These are phyloP conservation scores for Sebastes kiyomatsui DNA, from an alignment of 2,797 vertebrate genomes.

Conservation along the genomic window DNA sequence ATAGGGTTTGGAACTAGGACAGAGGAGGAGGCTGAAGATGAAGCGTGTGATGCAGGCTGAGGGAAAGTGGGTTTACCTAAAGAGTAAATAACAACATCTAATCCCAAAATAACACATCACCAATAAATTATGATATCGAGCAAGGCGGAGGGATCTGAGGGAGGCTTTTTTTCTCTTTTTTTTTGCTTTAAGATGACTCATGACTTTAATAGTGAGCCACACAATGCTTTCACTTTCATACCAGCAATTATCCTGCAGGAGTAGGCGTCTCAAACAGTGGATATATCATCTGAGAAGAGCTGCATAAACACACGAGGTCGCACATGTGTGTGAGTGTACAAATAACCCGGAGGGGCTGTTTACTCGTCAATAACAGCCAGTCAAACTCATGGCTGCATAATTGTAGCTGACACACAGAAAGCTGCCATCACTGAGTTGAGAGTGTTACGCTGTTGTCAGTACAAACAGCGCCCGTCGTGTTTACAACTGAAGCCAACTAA, in stretches of 20 bases:
- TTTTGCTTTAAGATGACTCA: conserved; percentile 42
- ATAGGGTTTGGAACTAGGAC: not conserved
- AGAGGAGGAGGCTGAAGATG: not conserved
- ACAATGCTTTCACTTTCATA: conserved; percentile 38
- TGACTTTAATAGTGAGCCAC: conserved; percentile 31
- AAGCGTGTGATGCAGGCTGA: not conserved
- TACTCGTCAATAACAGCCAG: conserved; percentile 4
- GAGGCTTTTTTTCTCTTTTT: not conserved
- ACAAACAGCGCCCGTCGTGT: conserved; percentile 28
- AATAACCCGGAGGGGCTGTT: not conserved
- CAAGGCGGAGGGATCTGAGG: conserved; percentile 3
- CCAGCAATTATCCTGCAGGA: conserved; percentile 49
- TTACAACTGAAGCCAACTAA: conserved; percentile 2
- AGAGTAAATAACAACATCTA: conserved; percentile 3
- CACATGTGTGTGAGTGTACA: not conserved
- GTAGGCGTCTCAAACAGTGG: conserved; percentile 43
- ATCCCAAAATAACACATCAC: not conserved
- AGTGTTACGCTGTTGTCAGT: not conserved
- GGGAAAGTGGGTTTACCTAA: not conserved
- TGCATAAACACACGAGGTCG: not conserved
- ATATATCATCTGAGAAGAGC: not conserved
- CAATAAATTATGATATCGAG: not conserved
- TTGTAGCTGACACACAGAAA: not conserved
- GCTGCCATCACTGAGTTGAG: conserved; percentile 5
- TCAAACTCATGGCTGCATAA: not conserved